These are phyloP conservation scores for Tragelaphus scriptus DNA, from an alignment of 2,113 vertebrate species.

Conservation along the genomic window DNA sequence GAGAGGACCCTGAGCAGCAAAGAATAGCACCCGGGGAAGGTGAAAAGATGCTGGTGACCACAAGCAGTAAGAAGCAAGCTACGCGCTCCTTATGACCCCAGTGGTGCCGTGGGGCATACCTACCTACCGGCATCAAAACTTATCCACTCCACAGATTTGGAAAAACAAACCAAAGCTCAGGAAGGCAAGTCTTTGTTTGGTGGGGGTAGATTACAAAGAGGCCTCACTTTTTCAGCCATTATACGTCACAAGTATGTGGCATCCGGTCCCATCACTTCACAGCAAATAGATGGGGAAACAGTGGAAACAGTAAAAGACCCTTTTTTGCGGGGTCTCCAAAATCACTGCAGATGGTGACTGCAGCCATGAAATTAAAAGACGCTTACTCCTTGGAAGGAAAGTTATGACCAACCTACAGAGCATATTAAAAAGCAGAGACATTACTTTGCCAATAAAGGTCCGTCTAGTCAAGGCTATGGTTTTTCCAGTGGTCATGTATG, in stretches of 20 bases:
- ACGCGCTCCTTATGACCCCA: accelerated
- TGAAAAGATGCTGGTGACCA: background rate
- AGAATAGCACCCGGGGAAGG: background rate
- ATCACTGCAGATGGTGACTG: background rate
- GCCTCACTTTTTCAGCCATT: background rate
- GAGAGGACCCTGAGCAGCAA: background rate
- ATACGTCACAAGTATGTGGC: background rate
- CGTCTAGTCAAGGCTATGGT: accelerated
- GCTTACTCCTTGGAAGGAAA: background rate
- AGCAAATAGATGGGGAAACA: background rate
- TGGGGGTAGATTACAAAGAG: background rate
- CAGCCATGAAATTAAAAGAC: background rate
- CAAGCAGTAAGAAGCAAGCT: background rate
- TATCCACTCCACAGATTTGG: background rate
- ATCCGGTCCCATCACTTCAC: background rate
- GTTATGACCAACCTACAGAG: background rate
- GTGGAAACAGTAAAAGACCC: accelerated
- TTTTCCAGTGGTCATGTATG: background rate
- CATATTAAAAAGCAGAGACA: background rate
- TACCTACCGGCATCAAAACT: background rate
- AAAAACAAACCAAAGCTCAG: background rate
- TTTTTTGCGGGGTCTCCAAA: background rate
- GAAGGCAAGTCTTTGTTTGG: background rate
- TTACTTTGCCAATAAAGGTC: background rate
- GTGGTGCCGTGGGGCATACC: accelerated